Percentiles rank a stretch among this genome's conserved stretches.
Conservation (phyloP, 1,140 invertebrate species). For the Goniozus legneri region DNA sequence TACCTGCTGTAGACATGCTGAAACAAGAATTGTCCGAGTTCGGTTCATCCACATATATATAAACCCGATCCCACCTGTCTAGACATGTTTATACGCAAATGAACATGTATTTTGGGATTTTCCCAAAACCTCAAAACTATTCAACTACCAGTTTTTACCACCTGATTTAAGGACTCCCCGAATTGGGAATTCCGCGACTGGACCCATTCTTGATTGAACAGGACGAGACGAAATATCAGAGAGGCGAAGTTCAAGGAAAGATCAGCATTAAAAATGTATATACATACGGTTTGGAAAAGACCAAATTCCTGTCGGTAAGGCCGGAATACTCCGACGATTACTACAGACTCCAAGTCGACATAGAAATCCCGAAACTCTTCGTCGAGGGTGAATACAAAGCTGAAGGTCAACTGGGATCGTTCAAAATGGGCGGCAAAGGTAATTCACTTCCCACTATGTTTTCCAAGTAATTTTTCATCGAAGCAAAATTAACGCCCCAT, state of each 20-base stretch:
- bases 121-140: too few species aligned
- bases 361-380: constrained; percentile 48
- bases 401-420: constrained; percentile 49
- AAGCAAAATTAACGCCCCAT: too few species aligned
- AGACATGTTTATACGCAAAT: too few species aligned
- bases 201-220: constrained; percentile 54
- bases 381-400: constrained; percentile 54
- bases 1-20: too few species aligned
- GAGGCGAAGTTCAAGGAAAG: constrained; percentile 51
- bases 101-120: too few species aligned
- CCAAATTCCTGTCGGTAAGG: constrained; percentile 54
- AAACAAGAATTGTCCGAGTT: too few species aligned
- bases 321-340: constrained; percentile 51
- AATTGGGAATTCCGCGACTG: constrained; percentile 49
- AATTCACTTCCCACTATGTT: not conserved
- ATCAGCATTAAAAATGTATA: constrained; percentile 48
- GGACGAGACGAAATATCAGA: constrained; percentile 47
- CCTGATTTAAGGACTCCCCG: constrained; percentile 56
- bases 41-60: too few species aligned
- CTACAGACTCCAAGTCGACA: constrained; percentile 56
- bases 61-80: too few species aligned
- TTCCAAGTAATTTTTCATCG: not conserved
- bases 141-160: too few species aligned
- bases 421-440: constrained; percentile 56
- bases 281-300: constrained; percentile 49